phyloP scores from a whole-genome alignment of 1,140 invertebrate species.

The Oryzaephilus surinamensis region DNA sequence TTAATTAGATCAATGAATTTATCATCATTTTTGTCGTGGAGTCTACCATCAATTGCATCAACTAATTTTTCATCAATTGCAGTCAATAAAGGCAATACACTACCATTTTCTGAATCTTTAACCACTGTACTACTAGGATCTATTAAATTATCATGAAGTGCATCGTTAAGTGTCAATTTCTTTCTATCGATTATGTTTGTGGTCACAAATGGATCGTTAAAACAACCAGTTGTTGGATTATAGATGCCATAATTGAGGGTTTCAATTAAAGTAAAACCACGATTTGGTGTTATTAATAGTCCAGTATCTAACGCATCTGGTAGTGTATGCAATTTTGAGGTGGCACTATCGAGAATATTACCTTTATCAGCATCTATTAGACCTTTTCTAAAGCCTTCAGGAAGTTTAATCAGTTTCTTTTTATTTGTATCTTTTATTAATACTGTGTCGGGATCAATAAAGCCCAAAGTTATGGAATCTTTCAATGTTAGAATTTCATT shows the following conservation, averaged over 20 bases:
- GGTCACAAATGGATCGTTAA: slow-evolving; percentile 68
- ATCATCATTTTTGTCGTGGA: slow-evolving; percentile 51
- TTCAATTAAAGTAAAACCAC: slow-evolving; percentile 69
- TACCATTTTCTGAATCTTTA: slow-evolving; percentile 64
- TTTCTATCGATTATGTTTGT: slow-evolving; percentile 54
- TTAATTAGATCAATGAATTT: slow-evolving; percentile 70
- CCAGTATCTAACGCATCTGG: slow-evolving; percentile 63
- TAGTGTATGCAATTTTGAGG: slow-evolving; percentile 67
- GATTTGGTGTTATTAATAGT: slow-evolving; percentile 62
- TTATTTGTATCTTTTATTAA: slow-evolving; percentile 79
- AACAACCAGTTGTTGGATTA: slow-evolving; percentile 63
- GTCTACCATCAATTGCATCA: slow-evolving; percentile 60
- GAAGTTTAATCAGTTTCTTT: slow-evolving; percentile 68
- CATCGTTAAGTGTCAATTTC: slow-evolving; percentile 62
- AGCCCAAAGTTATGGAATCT: slow-evolving; percentile 70
- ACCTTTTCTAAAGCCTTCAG: slow-evolving; percentile 75
- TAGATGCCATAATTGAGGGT: slow-evolving; percentile 74
- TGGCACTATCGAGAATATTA: slow-evolving; percentile 69
- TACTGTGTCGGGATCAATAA: slow-evolving; percentile 79
- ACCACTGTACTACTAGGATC: slow-evolving; percentile 77
- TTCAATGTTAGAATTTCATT: slow-evolving; percentile 64
- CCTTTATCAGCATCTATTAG: slow-evolving; percentile 79
- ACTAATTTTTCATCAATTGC: slow-evolving; percentile 65
- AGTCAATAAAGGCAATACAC: slow-evolving; percentile 64
- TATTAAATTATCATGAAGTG: slow-evolving; percentile 65